phyloP scores from a whole-genome alignment of 2,888 invertebrate species.

The Cheilosia grossa region DNA sequence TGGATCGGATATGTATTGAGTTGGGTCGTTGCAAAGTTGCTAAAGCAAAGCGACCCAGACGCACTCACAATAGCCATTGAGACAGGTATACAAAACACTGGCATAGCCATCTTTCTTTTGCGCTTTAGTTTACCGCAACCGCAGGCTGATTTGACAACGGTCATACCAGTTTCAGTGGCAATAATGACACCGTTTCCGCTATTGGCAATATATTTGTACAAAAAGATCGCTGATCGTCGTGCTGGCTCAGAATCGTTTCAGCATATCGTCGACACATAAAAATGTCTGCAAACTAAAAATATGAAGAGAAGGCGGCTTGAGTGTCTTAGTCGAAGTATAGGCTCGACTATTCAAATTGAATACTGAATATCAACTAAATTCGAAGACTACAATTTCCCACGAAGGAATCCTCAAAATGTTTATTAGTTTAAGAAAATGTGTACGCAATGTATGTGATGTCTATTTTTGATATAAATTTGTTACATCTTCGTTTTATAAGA shows the following conservation, averaged over 20 bases:
- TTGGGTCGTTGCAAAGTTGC: constrained; percentile 86
- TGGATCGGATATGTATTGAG: constrained; percentile 92
- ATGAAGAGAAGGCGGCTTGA: too few relatives aligned
- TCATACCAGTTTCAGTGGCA: constrained; percentile 95
- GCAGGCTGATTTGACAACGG: constrained; percentile 94
- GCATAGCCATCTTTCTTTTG: constrained; percentile 93
- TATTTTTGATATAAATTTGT: too few relatives aligned
- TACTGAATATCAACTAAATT: not conserved
- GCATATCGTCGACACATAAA: constrained; percentile 19
- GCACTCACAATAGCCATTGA: constrained; percentile 95
- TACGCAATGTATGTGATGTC: not conserved
- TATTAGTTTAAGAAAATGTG: not conserved
- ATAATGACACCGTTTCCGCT: constrained; percentile 97
- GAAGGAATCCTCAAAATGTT: not conserved
- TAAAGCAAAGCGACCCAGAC: constrained; percentile 87
- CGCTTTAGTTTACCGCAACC: constrained; percentile 92
- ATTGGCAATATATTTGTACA: constrained; percentile 84
- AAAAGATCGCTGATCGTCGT: constrained; percentile 75
- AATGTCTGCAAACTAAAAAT: too few relatives aligned
- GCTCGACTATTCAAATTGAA: too few relatives aligned
- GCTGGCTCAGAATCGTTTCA: constrained; percentile 13
- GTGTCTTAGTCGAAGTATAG: too few relatives aligned
- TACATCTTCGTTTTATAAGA: too few relatives aligned
- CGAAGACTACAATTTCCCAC: not conserved
- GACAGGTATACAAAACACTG: constrained; percentile 97